phyloP scores from a whole-genome alignment of 2,888 invertebrate species.

The Zootermopsis nevadensis region DNA sequence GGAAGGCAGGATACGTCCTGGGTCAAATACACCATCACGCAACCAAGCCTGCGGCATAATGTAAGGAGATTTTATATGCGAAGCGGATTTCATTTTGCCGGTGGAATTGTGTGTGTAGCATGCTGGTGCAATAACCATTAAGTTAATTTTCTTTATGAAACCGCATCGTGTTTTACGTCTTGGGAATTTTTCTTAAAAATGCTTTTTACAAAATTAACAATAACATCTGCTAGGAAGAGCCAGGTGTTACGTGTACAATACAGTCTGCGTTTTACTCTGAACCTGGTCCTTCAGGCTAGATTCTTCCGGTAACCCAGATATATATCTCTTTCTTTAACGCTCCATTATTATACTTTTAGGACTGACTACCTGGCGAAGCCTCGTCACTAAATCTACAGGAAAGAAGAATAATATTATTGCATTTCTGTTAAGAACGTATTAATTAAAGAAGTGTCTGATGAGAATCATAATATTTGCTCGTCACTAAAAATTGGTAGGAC shows the following conservation, averaged over 20 bases:
- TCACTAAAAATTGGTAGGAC: no score
- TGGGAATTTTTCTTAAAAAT: conserved; percentile 13
- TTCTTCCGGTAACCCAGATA: no score
- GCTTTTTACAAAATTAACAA: conserved; percentile 9
- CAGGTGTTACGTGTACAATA: neutral
- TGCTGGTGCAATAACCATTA: conserved; percentile 40
- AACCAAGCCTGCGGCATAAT: neutral
- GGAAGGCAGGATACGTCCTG: neutral
- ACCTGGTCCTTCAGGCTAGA: no score
- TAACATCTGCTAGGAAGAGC: conserved; percentile 13
- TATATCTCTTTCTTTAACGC: no score
- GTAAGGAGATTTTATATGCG: conserved; percentile 18
- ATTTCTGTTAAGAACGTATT: no score
- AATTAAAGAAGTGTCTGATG: no score
- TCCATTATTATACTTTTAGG: no score
- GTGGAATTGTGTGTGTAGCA: neutral
- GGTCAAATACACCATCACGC: conserved; percentile 13
- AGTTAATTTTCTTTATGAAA: conserved; percentile 36
- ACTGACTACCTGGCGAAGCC: no score
- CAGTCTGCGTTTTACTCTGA: neutral
- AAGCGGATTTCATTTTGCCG: conserved; percentile 12
- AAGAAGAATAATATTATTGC: no score
- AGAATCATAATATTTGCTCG: no score
- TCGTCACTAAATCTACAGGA: no score
- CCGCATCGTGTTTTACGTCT: conserved; percentile 29